Evolutionary conservation across 2,797 vertebrate species (phyloP).

Genomic region (Hoplostethus mediterraneus): DNA sequence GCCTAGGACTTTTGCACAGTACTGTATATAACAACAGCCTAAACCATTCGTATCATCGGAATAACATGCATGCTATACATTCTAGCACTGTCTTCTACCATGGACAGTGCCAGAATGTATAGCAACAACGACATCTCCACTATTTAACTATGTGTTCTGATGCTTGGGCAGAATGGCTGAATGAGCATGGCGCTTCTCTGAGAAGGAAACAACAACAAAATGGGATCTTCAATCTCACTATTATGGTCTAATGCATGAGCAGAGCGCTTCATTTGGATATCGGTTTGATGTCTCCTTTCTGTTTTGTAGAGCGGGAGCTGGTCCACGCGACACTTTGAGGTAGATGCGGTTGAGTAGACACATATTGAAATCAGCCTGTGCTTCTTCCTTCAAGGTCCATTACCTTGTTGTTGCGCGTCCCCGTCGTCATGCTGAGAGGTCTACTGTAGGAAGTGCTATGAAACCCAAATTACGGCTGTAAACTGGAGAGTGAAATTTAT

Average conservation of each 20-base stretch:
- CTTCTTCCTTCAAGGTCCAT: constrained; percentile 35
- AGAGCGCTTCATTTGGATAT: constrained; percentile 25
- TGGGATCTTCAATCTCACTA: neutral
- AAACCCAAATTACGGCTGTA: neutral
- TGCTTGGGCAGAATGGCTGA: neutral
- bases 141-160: neutral
- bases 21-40: neutral
- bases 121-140: neutral
- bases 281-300: constrained; percentile 1
- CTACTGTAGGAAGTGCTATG: neutral
- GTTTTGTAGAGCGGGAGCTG: constrained; percentile 11
- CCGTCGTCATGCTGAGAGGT: neutral
- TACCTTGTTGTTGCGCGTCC: constrained; percentile 32
- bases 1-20: no score
- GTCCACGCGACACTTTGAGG: constrained; percentile 42
- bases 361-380: constrained; percentile 35
- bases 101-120: no score
- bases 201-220: constrained; percentile 11
- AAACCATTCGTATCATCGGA: neutral
- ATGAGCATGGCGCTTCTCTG: neutral
- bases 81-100: no score
- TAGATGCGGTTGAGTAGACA: constrained; percentile 31
- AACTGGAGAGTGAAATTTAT: neutral
- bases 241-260: constrained; percentile 16
- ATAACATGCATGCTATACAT: no score